Evolutionary conservation across 2,113 vertebrate genomes (phyloP), one percentile per base, ranked within the genome.

Genomic region (Nibea coibor): DNA sequence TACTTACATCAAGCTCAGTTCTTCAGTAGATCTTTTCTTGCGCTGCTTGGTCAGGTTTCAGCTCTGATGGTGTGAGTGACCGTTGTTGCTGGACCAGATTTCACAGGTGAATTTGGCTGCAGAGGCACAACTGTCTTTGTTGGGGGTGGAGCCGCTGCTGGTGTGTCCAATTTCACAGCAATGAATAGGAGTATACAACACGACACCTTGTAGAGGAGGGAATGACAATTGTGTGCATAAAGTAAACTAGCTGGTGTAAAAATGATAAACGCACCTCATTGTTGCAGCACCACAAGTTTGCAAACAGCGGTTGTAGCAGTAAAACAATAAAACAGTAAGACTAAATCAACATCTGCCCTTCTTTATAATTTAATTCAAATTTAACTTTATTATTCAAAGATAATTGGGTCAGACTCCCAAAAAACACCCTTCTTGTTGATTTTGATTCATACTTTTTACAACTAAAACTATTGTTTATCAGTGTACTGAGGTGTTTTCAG

Each of bases 71-170:
- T 80, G 31, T 17, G 31, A 80, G 47, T 50, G 64, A 78, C 35
- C 15, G 81, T 16, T 81, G 86, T 76, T 71, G 42, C 81, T 78
- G 65, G 84, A 86, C 57, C 72, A 72, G 78, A 80, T 83, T 64
- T 78, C 80, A 83, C 92, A 93, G 92, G 91, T 94, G 82, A 83
- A 77, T 70, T 72, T 3, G 74, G 74, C 67, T 74, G 69, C 78
- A 85, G 86, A 78, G 82, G 59, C 73, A 26, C 16, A 9, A 16
- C 79, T 77, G 17, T 70, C 74, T 77, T 24, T 64, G 68, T 15
- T 9, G 35, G 73, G 88, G 93, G 93, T 22, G 93, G 93, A 88
- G 90, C 78, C 81, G 39, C 12, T 8, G 24, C 14, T 9, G 5
- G 11, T 43, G 47, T 31, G 58, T 72, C 85, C 87, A 90, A 81